Evolutionary conservation across 2,888 invertebrate genomes (phyloP).

Genomic region (Homarus gammarus): DNA sequence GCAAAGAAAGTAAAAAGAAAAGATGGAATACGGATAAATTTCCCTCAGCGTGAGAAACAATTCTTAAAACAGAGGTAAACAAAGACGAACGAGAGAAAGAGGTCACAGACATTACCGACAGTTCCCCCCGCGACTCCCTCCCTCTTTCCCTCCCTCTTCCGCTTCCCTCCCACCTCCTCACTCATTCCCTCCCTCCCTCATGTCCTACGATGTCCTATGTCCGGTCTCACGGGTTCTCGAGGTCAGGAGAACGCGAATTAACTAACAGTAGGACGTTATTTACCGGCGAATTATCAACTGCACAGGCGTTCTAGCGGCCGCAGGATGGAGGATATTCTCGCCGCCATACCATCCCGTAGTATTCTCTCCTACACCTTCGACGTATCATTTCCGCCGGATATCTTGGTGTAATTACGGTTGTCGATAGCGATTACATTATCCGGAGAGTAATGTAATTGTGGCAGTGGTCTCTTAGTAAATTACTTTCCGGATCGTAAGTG

Average conservation of each 20-base stretch:
- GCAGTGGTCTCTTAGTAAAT: not conserved
- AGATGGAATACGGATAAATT: no score
- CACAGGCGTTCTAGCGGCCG: not conserved
- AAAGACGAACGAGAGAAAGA: no score
- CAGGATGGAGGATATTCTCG: not conserved
- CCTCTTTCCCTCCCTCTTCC: not conserved
- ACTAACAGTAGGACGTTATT: not conserved
- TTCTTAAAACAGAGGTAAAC: no score
- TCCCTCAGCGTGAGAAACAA: no score
- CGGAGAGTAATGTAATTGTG: conserved; percentile 47
- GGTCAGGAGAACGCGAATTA: not conserved
- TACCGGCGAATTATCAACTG: not conserved
- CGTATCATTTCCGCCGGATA: conserved; percentile 58
- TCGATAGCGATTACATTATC: conserved; percentile 52
- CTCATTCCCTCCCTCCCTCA: not conserved
- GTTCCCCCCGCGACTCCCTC: not conserved
- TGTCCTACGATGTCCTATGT: not conserved
- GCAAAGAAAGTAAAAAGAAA: no score
- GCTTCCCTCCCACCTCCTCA: not conserved
- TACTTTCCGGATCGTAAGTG: not conserved
- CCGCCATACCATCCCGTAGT: not conserved
- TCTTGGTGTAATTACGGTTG: conserved; percentile 39
- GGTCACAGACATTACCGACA: no score
- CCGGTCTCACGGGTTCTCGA: not conserved
- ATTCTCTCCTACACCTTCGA: not conserved